Evolutionary conservation across 1,140 invertebrate species (phyloP).

Genomic region (Eulimnadia texana): DNA sequence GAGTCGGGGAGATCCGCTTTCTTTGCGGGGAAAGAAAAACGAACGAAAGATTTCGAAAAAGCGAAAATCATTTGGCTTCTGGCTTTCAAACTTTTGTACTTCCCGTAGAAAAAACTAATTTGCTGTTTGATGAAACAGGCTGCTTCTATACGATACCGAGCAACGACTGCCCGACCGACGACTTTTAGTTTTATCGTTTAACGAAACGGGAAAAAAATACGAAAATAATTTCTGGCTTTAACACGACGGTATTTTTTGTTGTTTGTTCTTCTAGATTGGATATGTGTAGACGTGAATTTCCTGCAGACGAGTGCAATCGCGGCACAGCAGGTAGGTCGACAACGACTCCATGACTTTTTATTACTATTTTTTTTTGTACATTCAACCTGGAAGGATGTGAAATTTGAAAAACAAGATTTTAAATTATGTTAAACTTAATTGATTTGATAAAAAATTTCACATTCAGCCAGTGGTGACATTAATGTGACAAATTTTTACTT

Average conservation of each 20-base stretch:
- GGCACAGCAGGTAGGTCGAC: slow-evolving; percentile 81
- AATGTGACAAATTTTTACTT: too few relatives aligned
- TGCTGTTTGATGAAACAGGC: too few relatives aligned
- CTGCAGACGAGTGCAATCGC: slow-evolving; percentile 88
- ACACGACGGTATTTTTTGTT: neutral
- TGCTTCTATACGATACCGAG: neutral
- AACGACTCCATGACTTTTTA: slow-evolving; percentile 15
- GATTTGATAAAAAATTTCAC: too few relatives aligned
- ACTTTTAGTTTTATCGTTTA: neutral
- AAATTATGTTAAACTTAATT: too few relatives aligned
- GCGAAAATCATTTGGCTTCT: too few relatives aligned
- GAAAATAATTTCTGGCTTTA: neutral
- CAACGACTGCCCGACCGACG: neutral
- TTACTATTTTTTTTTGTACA: neutral
- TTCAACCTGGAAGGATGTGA: neutral
- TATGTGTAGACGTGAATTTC: slow-evolving; percentile 91
- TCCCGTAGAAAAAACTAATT: too few relatives aligned
- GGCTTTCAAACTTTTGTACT: too few relatives aligned
- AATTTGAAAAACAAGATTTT: neutral
- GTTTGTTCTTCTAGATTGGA: slow-evolving; percentile 68
- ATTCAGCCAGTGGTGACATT: too few relatives aligned
- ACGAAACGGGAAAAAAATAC: neutral
- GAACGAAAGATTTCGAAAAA: too few relatives aligned
- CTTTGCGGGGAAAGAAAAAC: too few relatives aligned
- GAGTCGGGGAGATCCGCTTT: too few relatives aligned